Evolutionary conservation across 2,888 invertebrate genomes (phyloP).

Genomic region (Drosophila subsilvestris): DNA sequence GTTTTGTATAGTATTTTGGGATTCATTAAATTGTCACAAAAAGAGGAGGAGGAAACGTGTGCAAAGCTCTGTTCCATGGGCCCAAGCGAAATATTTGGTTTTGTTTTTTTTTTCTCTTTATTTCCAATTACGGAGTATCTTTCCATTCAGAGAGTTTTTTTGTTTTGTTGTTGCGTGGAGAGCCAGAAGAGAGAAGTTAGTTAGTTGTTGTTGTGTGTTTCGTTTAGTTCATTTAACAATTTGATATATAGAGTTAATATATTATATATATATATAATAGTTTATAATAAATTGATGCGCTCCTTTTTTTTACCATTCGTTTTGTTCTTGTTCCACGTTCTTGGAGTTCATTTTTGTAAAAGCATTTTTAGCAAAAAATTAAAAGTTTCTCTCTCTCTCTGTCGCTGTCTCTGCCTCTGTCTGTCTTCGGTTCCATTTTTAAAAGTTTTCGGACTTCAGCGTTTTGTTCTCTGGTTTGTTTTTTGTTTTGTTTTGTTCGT

Average conservation of each 20-base stretch:
- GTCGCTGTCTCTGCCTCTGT: conserved; percentile 44
- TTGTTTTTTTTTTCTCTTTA: conserved; percentile 49
- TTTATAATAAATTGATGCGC: conserved; percentile 71
- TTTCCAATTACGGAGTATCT: too few relatives aligned
- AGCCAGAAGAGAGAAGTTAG: conserved; percentile 60
- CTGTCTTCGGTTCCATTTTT: conserved; percentile 45
- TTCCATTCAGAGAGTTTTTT: conserved; percentile 38
- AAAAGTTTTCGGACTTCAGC: conserved; percentile 59
- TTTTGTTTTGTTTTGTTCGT: conserved; percentile 47
- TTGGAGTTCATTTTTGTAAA: conserved; percentile 69
- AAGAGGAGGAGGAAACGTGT: conserved; percentile 26
- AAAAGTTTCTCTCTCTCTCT: conserved; percentile 60
- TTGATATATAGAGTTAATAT: conserved; percentile 72
- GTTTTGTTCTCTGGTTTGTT: conserved; percentile 44
- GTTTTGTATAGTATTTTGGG: conserved; percentile 24
- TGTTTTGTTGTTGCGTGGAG: conserved; percentile 50
- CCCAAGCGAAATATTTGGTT: conserved; percentile 36
- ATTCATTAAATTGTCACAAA: conserved; percentile 15
- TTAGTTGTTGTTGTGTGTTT: conserved; percentile 42
- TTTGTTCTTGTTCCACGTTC: conserved; percentile 43
- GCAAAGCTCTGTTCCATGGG: conserved; percentile 39
- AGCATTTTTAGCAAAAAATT: conserved; percentile 82
- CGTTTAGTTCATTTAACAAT: conserved; percentile 62
- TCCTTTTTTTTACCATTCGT: conserved; percentile 34
- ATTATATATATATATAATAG: conserved; percentile 52